These are phyloP conservation scores for Argyrosomus japonicus DNA, from an alignment of 2,113 vertebrate species.

Conservation along the genomic window DNA sequence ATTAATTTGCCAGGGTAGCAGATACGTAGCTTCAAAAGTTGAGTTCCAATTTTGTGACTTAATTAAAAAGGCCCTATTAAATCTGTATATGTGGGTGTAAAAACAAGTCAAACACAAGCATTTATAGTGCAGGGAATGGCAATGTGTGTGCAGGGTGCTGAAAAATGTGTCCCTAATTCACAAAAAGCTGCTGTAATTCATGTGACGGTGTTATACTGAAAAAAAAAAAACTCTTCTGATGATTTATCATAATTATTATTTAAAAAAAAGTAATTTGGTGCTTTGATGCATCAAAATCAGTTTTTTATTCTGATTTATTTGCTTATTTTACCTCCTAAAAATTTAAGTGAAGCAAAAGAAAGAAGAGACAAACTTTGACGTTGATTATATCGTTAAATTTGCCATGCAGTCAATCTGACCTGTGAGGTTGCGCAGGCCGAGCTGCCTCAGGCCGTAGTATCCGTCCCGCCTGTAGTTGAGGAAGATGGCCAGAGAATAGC, in stretches of 20 bases:
- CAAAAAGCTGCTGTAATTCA: neutral
- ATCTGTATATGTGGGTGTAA: slow-evolving; percentile 40
- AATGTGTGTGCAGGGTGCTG: neutral
- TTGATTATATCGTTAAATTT: neutral
- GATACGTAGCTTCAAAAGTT: slow-evolving; percentile 54
- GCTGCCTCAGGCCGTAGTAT: slow-evolving; percentile 91
- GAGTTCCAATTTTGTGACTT: slow-evolving; percentile 63
- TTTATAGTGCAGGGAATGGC: slow-evolving; percentile 15
- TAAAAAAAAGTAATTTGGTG: slow-evolving; percentile 6
- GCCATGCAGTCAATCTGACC: slow-evolving; percentile 76
- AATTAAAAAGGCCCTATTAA: slow-evolving; percentile 67
- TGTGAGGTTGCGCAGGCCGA: slow-evolving; percentile 95
- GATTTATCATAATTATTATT: slow-evolving; percentile 16
- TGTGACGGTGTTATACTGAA: slow-evolving; percentile 9
- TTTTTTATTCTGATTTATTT: neutral
- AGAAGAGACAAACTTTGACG: neutral
- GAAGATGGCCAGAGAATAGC: slow-evolving; percentile 94
- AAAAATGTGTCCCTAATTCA: neutral
- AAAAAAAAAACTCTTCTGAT: neutral
- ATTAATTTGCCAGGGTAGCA: slow-evolving; percentile 62
- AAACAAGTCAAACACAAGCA: slow-evolving; percentile 49
- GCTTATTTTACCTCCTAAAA: neutral
- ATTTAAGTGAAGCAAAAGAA: neutral
- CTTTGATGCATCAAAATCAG: neutral
- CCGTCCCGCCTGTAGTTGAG: slow-evolving; percentile 97